Evolutionary conservation across 2,797 vertebrate species (phyloP), one percentile per base, ranked within the genome.

Genomic region (Peromyscus aztecus): DNA sequence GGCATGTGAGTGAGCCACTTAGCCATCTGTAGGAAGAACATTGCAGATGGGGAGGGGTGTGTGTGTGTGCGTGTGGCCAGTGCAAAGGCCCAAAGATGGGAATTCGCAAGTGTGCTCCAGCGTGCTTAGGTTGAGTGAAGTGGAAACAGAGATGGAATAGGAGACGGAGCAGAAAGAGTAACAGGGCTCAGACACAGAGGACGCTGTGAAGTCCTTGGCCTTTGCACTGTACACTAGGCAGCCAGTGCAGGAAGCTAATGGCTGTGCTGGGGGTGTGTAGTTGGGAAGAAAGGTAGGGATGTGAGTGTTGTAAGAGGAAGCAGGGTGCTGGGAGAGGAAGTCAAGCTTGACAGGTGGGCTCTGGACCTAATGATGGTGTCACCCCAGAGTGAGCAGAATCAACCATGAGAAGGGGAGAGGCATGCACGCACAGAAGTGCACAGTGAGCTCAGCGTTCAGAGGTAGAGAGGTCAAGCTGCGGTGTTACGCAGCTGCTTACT

Each of bases 41-140:
- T 67, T 91, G 49, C 40, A 37, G 85, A 4, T 14, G 13, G 12
- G 29, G 29, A 29, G 12, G 29, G 27, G 49, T n/a, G n/a, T n/a
- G n/a, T n/a, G n/a, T n/a, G n/a, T n/a, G 6, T 29, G 24, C 24
- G 27, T 6, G 29, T 29, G 29, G 6, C n/a, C 59, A 23, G 63
- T 81, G n/a, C 95, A 57, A 49, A 84, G 88, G 78, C 29, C 89
- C 86, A 1, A 40, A 71, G 82, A 78, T 5, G 77, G 90, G 83
- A 61, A 40, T 61, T 69, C 69, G 71, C 43, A 77, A 3, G n/a
- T 77, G 6, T 86, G 46, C n/a, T 86, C 67, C 40, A 31, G 13
- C 14, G 17, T 37, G 24, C 67, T 61, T 75, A 77, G 55, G 43
- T 19, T 49, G 73, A 34, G 2, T 24, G 0, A 71, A 19, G n/a